Conservation (phyloP, 2,797 vertebrate genomes). For the Spheniscus humboldti region DNA sequence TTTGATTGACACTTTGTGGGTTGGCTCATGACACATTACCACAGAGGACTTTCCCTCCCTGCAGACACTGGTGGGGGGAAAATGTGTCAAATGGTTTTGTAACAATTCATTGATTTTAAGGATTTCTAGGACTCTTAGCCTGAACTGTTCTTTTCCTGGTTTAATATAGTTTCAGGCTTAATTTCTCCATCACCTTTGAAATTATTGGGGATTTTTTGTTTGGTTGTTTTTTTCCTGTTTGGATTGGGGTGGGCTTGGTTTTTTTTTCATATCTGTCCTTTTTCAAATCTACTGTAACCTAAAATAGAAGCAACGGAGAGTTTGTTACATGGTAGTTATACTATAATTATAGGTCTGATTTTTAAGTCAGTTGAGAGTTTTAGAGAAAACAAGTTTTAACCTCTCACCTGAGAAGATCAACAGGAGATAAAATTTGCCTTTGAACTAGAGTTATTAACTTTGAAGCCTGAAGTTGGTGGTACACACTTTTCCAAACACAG, state of each 20-base stretch:
- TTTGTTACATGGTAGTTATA: not conserved
- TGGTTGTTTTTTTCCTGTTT: not conserved
- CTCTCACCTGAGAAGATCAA: not conserved
- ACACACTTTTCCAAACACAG: not conserved
- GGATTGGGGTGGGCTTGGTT: not conserved
- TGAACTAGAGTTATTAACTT: not conserved
- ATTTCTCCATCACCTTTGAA: not conserved
- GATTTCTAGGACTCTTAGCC: not conserved
- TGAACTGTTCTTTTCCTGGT: not conserved
- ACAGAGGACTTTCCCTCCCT: not conserved
- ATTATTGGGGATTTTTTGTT: not conserved
- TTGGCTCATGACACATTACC: not conserved
- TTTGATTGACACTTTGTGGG: not conserved
- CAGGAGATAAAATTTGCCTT: not conserved
- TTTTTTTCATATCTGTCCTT: not conserved
- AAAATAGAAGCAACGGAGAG: not conserved
- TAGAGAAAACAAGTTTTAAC: not conserved
- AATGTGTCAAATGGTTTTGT: not conserved
- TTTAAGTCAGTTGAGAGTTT: not conserved
- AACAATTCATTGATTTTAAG: not conserved
- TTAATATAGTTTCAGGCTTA: not conserved
- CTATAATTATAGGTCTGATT: not conserved
- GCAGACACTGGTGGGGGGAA: not conserved
- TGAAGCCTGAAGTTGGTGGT: not conserved
- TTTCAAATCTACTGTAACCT: not conserved